These are phyloP conservation scores for Salticus scenicus DNA, from an alignment of 2,888 invertebrate species.

Conservation along the genomic window DNA sequence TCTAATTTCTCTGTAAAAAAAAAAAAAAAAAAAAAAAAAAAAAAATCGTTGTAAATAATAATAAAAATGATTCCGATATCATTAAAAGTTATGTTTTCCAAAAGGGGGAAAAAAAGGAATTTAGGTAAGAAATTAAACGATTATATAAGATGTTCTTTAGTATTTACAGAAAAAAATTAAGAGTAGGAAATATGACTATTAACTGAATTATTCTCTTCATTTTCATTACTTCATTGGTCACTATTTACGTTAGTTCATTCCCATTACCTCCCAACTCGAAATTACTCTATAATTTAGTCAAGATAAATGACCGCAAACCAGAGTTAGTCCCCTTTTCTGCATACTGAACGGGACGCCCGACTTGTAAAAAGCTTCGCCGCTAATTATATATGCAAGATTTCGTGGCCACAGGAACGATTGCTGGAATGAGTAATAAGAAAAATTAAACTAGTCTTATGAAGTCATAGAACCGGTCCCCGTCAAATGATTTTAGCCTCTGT, in stretches of 20 bases:
- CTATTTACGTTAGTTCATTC: background rate
- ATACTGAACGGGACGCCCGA: background rate
- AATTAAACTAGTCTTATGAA: background rate
- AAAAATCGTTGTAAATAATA: too few relatives aligned
- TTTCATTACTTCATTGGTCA: slow-evolving; percentile 1
- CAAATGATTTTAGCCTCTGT: slow-evolving; percentile 6
- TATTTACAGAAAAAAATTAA: too few relatives aligned
- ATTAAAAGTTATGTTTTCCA: too few relatives aligned
- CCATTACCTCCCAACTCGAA: background rate
- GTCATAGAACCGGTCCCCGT: background rate
- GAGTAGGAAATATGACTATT: too few relatives aligned
- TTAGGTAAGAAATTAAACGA: too few relatives aligned
- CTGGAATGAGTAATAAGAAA: background rate
- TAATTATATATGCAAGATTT: slow-evolving; percentile 17
- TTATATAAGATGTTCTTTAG: too few relatives aligned
- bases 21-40: too few relatives aligned
- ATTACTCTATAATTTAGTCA: slow-evolving; percentile 6
- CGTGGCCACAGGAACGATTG: slow-evolving; percentile 9
- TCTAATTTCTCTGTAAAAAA: too few relatives aligned
- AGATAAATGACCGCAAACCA: background rate
- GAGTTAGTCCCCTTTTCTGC: background rate
- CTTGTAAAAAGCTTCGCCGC: slow-evolving; percentile 1
- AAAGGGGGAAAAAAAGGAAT: too few relatives aligned
- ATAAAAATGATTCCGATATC: too few relatives aligned
- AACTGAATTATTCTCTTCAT: too few relatives aligned